phyloP scores from a whole-genome alignment of 2,797 vertebrate species.

The Eospalax fontanierii region DNA sequence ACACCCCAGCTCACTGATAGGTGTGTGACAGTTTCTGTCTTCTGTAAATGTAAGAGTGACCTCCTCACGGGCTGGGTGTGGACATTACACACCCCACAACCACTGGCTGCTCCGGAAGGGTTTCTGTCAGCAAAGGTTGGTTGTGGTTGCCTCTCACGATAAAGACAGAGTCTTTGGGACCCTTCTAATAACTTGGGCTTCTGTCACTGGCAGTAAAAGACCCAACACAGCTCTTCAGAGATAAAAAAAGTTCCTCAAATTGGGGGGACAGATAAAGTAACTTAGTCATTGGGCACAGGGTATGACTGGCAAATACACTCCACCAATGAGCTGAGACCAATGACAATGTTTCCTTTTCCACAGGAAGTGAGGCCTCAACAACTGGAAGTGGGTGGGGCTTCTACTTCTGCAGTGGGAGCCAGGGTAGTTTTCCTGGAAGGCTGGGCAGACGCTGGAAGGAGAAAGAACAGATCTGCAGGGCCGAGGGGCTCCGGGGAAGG shows the following conservation, averaged over 20 bases:
- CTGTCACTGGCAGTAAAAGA: not conserved
- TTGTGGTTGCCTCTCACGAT: not conserved
- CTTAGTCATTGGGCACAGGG: not conserved
- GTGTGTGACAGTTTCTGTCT: not conserved
- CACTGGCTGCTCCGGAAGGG: not conserved
- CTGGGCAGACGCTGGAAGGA: too few species aligned
- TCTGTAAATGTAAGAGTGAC: not conserved
- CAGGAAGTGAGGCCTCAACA: not conserved
- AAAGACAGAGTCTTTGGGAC: not conserved
- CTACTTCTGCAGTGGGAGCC: not conserved
- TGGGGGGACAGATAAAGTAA: not conserved
- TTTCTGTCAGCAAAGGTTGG: not conserved
- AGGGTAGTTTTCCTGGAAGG: not conserved
- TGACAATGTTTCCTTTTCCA: not conserved
- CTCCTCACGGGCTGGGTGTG: too few species aligned
- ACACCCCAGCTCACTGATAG: not conserved
- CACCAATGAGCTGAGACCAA: not conserved
- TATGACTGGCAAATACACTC: slow-evolving; percentile 4
- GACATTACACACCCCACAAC: not conserved
- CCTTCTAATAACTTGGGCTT: not conserved
- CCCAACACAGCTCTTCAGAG: not conserved
- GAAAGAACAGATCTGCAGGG: not conserved
- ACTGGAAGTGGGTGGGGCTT: slow-evolving; percentile 25
- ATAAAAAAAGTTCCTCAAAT: not conserved
- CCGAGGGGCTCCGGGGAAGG: too few species aligned